phyloP scores from a whole-genome alignment of 2,113 vertebrate species.

The Lota lota region DNA sequence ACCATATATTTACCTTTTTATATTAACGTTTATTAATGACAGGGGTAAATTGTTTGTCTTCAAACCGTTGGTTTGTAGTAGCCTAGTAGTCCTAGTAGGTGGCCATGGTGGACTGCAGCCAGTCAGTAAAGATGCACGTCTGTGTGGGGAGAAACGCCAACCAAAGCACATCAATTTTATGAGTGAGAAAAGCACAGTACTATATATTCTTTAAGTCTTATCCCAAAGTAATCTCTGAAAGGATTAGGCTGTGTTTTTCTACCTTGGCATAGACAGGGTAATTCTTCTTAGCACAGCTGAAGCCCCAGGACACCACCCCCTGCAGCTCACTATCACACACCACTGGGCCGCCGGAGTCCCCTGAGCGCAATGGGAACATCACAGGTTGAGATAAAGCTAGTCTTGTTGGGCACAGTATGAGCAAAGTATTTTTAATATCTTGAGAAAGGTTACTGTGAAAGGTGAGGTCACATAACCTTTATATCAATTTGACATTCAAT shows the following conservation, averaged over 20 bases:
- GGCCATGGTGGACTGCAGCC: slow-evolving; percentile 37
- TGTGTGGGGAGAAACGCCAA: slow-evolving; percentile 6
- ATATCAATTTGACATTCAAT: no score
- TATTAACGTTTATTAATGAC: no score
- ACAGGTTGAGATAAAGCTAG: no score
- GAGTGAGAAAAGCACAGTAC: not conserved
- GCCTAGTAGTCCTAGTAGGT: slow-evolving; percentile 19
- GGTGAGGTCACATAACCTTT: no score
- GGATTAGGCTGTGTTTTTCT: not conserved
- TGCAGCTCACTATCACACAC: slow-evolving; percentile 72
- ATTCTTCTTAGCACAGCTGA: slow-evolving; percentile 65
- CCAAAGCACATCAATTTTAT: not conserved
- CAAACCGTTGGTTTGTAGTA: no score
- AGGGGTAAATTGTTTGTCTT: no score
- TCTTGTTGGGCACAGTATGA: not conserved
- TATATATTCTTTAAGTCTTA: not conserved
- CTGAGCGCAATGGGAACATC: slow-evolving; percentile 41
- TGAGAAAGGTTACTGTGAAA: no score
- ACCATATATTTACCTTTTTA: no score
- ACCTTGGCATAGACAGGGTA: slow-evolving; percentile 75
- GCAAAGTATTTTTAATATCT: not conserved
- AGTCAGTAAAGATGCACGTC: slow-evolving; percentile 42
- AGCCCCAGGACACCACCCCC: slow-evolving; percentile 77
- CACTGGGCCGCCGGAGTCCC: slow-evolving; percentile 79
- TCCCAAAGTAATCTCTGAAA: not conserved